Base-by-base conservation (phyloP, 2,113 vertebrate species). In the Atrichornis clamosus region DNA sequence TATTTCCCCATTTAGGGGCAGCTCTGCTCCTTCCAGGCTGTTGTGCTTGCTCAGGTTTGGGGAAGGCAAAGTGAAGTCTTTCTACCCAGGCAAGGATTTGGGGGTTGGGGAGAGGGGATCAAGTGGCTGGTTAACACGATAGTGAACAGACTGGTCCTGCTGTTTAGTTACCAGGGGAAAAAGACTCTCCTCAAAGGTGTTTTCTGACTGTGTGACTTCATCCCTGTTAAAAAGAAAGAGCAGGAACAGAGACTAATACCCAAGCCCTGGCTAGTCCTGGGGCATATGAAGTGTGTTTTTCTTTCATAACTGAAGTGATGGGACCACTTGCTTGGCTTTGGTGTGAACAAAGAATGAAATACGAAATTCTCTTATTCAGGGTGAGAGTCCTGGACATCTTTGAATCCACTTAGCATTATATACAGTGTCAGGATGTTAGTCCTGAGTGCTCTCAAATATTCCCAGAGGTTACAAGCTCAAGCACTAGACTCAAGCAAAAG, bases 361-460 rank as follows among this genome's bases (percentile, higher is more conserved):
- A 78, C 52, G 91, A 96, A 95, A 52, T 78, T 72, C 60, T 93
- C n/a, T 39, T 65, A 44, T 89, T 93, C 84, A 89, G 86, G 41
- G 52, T 87, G 89, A 95, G 83, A 95, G 69, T 68, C 76, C 53
- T 89, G 91, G 94, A 44, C 68, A 60, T 75, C 56, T 97, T n/a
- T 68, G 69, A 92, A 92, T 84, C 60, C 95, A 97, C 93, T 97
- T 72, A 87, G 73, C 76, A 84, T 93, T 96, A 46, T 90, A 0
- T 49, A 35, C 47, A 44, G 68, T 87, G 89, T 93, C 94, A 95
- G 80, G 47, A 70, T 84, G 83, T 80, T 84, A 88, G 86, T 81
- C 73, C 93, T 96, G 95, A 97, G 95, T 95, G 94, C 91, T 95
- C 93, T 97, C 86, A 87, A 86, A 95, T 94, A 91, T 92, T 93